A percentile compares a stretch with the other conserved stretches of the same genome.
Evolutionary conservation across 1,140 invertebrate species (phyloP).

Genomic region (Drosophila sp.): DNA sequence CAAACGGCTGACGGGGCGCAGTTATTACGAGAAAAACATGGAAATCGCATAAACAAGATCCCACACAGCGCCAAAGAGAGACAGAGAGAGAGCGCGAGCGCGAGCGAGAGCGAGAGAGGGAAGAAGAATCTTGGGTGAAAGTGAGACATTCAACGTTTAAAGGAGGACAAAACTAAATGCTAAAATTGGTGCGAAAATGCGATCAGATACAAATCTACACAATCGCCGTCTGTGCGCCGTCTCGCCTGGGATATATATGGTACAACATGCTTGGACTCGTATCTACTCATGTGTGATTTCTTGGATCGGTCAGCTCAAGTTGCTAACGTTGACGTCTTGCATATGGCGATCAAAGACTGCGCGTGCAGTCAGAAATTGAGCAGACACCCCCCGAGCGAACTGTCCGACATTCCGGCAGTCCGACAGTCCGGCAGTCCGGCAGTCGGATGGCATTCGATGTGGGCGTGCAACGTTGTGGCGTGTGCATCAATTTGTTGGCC

Average conservation of each 20-base stretch:
- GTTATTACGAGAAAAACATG: slow-evolving; percentile 62
- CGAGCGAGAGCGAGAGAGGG: not conserved
- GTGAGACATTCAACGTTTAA: slow-evolving; percentile 27
- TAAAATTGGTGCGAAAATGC: slow-evolving; percentile 52
- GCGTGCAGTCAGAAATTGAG: slow-evolving; percentile 66
- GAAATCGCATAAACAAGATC: slow-evolving; percentile 67
- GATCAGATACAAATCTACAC: slow-evolving; percentile 16
- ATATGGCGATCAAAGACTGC: slow-evolving; percentile 64
- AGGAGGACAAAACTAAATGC: slow-evolving; percentile 34
- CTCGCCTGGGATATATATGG: not conserved
- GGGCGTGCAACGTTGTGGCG: slow-evolving; percentile 56
- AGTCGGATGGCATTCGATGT: slow-evolving; percentile 20
- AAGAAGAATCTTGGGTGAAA: slow-evolving; percentile 29
- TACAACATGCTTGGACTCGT: no score
- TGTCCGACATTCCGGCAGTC: slow-evolving; percentile 10
- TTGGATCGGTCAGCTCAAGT: slow-evolving; percentile 35
- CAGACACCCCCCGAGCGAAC: slow-evolving; percentile 22
- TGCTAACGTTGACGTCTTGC: slow-evolving; percentile 62
- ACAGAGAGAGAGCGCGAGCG: not conserved
- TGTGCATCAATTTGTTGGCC: slow-evolving; percentile 68
- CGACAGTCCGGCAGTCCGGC: slow-evolving; percentile 8
- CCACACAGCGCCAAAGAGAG: slow-evolving; percentile 19
- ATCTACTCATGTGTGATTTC: not conserved
- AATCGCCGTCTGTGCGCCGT: not conserved
- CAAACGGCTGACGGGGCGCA: slow-evolving; percentile 57